These are phyloP conservation scores for Catostylus mosaicus DNA, from an alignment of 30 jellyfish, hydroid and myxozoan genomes.

Conservation along the genomic window DNA sequence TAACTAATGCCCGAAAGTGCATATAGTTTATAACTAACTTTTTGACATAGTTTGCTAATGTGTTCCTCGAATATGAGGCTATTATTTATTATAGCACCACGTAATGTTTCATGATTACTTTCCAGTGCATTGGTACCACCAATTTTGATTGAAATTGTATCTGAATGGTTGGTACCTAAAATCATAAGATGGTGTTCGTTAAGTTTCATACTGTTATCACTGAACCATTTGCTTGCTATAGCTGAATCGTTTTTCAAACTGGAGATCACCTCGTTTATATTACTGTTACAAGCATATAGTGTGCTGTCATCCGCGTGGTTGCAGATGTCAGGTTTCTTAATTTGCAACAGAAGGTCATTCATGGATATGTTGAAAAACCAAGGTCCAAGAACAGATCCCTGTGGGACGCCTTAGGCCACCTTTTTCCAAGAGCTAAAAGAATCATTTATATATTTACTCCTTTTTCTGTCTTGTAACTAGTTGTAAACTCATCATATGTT, in stretches of 20 bases:
- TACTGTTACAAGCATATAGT: not conserved
- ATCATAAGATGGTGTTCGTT: slow-evolving; percentile 15
- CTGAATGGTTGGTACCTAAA: slow-evolving; percentile 9
- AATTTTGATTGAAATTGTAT: not conserved
- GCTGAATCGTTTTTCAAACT: not conserved
- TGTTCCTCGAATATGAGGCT: slow-evolving; percentile 25
- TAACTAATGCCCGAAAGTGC: slow-evolving; percentile 58
- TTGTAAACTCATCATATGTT: not conserved
- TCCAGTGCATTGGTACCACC: not conserved
- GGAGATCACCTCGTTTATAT: not conserved
- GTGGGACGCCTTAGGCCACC: not conserved
- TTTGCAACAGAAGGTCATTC: not conserved
- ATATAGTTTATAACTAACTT: slow-evolving; percentile 65
- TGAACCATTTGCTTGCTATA: not conserved
- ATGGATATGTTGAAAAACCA: not conserved
- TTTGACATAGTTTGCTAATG: slow-evolving; percentile 32
- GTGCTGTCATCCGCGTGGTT: slow-evolving; percentile 24
- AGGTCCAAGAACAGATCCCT: slow-evolving; percentile 5
- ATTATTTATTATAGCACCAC: slow-evolving; percentile 39
- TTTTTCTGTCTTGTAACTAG: slow-evolving; percentile 10
- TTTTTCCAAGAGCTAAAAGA: not conserved
- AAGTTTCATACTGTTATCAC: not conserved
- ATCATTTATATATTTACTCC: not conserved
- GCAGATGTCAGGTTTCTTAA: not conserved
- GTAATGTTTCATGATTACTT: slow-evolving; percentile 23